Conservation (phyloP, 2,797 vertebrate genomes). For the Propithecus perrieri region DNA sequence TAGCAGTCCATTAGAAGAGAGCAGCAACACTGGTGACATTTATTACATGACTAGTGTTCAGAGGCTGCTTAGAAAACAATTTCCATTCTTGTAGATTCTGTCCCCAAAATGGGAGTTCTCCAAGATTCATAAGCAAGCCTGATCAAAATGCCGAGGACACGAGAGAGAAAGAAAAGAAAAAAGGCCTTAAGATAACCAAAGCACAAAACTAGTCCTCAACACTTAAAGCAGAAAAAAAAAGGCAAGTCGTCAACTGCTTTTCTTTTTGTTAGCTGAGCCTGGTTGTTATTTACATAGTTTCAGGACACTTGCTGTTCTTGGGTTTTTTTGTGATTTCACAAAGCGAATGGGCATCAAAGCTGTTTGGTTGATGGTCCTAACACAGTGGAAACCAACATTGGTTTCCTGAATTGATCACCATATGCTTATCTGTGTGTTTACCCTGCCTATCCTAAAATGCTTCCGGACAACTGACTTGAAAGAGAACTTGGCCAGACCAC, state of each 20-base stretch:
- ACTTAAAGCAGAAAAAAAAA: not conserved
- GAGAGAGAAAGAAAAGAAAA: not conserved
- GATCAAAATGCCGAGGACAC: conserved; percentile 45
- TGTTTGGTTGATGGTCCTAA: conserved; percentile 40
- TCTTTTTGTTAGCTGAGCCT: not conserved
- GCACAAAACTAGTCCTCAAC: not conserved
- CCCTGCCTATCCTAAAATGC: conserved; percentile 57
- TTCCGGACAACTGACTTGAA: conserved; percentile 35
- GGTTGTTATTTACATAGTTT: conserved; percentile 42
- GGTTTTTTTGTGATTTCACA: conserved; percentile 9
- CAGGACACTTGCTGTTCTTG: not conserved
- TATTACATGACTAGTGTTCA: conserved; percentile 23
- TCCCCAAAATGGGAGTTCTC: conserved; percentile 18
- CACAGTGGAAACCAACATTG: conserved; percentile 30
- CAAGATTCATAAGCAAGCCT: conserved; percentile 16
- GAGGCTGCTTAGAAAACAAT: conserved; percentile 64
- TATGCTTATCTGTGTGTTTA: conserved; percentile 46
- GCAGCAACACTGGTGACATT: conserved; percentile 14
- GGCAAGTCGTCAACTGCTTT: not conserved
- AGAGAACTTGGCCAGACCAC: conserved; percentile 7
- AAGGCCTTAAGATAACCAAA: not conserved
- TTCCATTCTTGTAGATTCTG: conserved; percentile 52
- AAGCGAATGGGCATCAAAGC: conserved; percentile 45
- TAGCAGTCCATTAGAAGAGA: conserved; percentile 25
- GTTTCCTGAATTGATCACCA: conserved; percentile 62